Evolutionary conservation across 2,888 invertebrate genomes (phyloP), one percentile per base, ranked within the genome.

Genomic region (Lasioglossum pauxillum): DNA sequence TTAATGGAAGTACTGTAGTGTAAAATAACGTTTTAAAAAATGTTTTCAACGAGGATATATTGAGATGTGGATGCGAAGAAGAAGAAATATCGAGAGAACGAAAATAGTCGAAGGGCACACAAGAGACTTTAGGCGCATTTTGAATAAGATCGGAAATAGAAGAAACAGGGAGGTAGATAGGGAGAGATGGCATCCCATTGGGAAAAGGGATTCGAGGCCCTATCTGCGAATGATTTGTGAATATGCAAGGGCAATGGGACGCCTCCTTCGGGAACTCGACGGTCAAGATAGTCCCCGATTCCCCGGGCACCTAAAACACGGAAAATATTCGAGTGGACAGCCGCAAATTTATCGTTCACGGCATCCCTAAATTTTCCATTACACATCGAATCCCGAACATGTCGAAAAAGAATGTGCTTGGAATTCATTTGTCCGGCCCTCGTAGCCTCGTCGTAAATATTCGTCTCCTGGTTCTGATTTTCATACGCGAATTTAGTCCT

Each of bases 311-410:
- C 94, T 94, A 94, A 94, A 95, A 94, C 93, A 95, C 92, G 95
- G 94, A 95, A 95, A 95, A 95, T 95, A 95, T 95, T 95, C 94
- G 93, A 95, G 94, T 94, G 94, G 95, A 95, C 95, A 94, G 95
- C 94, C 93, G 93, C 93, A 94, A 95, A 95, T 95, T 95, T 95
- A 95, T 95, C 93, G 95, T 92, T 88, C 92, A 86, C 88, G 89
- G 91, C 88, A 90, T 91, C 93, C 94, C 94, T 95, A 95, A 95
- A 95, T 95, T 95, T 95, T 94, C 94, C 95, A 94, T 94, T 93
- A 94, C 93, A 92, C 91, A 83, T 92, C 91, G 93, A 92, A 93
- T 93, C 93, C 92, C 88, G 90, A 84, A 90, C 84, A 88, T 87
- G 91, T 89, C 89, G 90, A 57, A 75, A 87, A 90, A 93, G 93